Evolutionary conservation across 2,113 vertebrate species (phyloP).

Genomic region (Lampris incognitus): DNA sequence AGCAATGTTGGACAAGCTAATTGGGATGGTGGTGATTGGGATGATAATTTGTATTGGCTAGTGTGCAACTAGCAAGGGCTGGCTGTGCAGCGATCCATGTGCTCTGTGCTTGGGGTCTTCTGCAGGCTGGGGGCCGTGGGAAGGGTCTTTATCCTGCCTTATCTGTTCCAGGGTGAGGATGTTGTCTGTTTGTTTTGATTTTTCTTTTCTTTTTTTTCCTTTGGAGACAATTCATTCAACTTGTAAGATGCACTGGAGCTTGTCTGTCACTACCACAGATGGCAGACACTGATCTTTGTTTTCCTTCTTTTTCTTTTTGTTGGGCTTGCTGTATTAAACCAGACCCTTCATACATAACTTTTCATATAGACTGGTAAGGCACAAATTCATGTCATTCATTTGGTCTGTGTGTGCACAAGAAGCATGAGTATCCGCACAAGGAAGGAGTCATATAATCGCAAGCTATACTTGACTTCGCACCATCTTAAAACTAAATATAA

Average conservation of each 20-base stretch:
- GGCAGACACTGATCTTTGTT: neutral
- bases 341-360: neutral
- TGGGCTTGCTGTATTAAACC: too few relatives aligned
- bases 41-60: constrained; percentile 18
- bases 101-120: neutral
- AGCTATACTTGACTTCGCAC: neutral
- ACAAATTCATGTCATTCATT: neutral
- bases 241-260: neutral
- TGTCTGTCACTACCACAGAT: too few relatives aligned
- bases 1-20: neutral
- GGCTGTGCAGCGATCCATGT: neutral
- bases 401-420: neutral
- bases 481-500: neutral
- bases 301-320: too few relatives aligned
- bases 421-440: too few relatives aligned
- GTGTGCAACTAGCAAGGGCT: neutral
- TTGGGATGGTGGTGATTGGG: constrained; percentile 4
- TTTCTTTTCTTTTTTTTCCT: constrained; percentile 14
- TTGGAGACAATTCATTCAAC: constrained; percentile 4
- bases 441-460: neutral
- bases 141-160: constrained; percentile 7
- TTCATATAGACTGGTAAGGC: neutral
- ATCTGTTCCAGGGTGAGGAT: constrained; percentile 22
- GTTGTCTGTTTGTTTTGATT: constrained; percentile 38
- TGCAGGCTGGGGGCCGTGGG: neutral